Conservation (phyloP, 2,888 invertebrate species). For the Willowsia nigromaculata region DNA sequence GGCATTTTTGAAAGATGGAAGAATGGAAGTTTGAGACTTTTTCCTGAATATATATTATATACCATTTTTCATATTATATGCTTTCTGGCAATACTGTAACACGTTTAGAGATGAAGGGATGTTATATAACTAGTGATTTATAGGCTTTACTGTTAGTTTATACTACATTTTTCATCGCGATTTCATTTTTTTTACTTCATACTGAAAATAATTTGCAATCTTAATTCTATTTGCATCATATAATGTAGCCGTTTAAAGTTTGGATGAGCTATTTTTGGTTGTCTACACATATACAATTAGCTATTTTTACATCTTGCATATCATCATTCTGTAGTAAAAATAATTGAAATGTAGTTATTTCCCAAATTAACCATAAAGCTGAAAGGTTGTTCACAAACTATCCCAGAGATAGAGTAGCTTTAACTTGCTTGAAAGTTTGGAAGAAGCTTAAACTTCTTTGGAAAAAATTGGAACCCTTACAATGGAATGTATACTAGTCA, state of each 20-base stretch:
- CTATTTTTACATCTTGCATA: not conserved
- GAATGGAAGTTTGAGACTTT: slow-evolving; percentile 1
- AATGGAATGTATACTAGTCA: slow-evolving; percentile 53
- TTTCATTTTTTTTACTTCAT: not conserved
- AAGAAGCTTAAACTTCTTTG: not conserved
- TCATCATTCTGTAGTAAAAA: slow-evolving; percentile 12
- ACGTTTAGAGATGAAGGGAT: not conserved
- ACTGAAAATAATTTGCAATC: slow-evolving; percentile 12
- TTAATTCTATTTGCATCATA: not conserved
- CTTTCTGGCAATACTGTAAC: slow-evolving; percentile 7
- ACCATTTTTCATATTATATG: not conserved
- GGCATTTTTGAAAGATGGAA: slow-evolving; percentile 28
- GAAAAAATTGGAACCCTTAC: not conserved
- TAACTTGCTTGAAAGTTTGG: not conserved
- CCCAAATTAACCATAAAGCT: not conserved
- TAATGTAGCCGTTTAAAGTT: not conserved
- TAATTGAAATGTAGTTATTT: slow-evolving; percentile 53
- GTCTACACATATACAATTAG: not conserved
- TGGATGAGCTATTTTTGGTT: slow-evolving; percentile 1
- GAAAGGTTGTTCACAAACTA: not conserved
- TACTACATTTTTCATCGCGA: not conserved
- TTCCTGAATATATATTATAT: not conserved
- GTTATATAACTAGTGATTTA: not conserved
- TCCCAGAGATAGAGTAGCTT: not conserved
- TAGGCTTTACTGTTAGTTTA: not conserved